Evolutionary conservation across 2,797 vertebrate genomes (phyloP).

Genomic region (Lemur catta): DNA sequence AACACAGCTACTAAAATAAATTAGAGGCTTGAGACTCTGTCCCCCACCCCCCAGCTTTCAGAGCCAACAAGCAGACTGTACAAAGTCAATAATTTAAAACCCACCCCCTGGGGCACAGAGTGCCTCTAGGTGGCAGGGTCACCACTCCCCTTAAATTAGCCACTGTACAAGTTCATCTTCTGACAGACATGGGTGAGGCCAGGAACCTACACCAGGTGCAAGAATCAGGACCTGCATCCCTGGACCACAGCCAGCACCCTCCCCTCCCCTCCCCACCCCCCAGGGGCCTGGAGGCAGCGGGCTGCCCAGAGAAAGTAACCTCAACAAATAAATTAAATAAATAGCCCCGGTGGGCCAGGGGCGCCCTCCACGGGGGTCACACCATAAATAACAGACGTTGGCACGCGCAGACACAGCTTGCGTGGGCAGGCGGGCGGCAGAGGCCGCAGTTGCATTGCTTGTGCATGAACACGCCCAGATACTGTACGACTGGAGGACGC

Average conservation of each 20-base stretch:
- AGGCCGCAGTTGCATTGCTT: constrained; percentile 97
- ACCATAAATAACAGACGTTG: constrained; percentile 91
- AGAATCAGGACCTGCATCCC: constrained; percentile 69
- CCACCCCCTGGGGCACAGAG: constrained; percentile 68
- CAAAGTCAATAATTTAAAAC: constrained; percentile 90
- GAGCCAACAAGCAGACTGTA: constrained; percentile 90
- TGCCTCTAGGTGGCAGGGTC: not conserved
- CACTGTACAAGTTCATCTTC: constrained; percentile 88
- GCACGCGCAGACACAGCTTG: not conserved
- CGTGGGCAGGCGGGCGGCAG: not conserved
- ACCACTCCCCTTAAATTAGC: constrained; percentile 85
- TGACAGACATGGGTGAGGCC: constrained; percentile 83
- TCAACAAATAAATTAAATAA: constrained; percentile 94
- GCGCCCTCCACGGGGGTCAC: constrained; percentile 88
- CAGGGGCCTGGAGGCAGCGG: constrained; percentile 34
- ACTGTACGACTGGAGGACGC: not conserved
- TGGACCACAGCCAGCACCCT: constrained; percentile 76
- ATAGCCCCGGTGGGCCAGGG: constrained; percentile 90
- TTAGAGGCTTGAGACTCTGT: constrained; percentile 87
- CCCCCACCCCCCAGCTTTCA: constrained; percentile 84
- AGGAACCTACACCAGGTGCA: constrained; percentile 75
- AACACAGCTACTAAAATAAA: constrained; percentile 88
- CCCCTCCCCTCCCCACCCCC: constrained; percentile 49
- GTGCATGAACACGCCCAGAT: constrained; percentile 86
- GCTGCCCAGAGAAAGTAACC: constrained; percentile 75